Base-by-base conservation (phyloP, 2,113 vertebrate genomes). In the Odocoileus hemionus region DNA sequence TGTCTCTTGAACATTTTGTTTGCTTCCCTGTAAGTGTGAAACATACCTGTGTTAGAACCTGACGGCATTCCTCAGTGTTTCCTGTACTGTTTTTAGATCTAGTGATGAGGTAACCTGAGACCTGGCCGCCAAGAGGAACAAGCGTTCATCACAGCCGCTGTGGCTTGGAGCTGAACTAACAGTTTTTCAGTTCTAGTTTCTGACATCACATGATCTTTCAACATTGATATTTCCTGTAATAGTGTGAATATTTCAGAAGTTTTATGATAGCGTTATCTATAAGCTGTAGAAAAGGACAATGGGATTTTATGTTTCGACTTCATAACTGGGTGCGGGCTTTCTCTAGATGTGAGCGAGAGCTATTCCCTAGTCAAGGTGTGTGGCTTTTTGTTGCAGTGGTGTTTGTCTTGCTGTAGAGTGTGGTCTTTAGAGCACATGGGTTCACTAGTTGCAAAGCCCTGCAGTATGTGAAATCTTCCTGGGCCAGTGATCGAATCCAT, bases 221-320 rank as follows among this genome's bases (percentile, higher is more conserved):
- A 43, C 21, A 94, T 61, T 97, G 93, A 14, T 95, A 33, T 83
- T 28, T 90, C 45, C 97, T 36, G 94, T 45, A 91, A 94, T 86
- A 78, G 96, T 36, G 17, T 82, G 50, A 52, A 39, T 94, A 79
- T 96, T 96, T 91, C 74, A 15, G 45, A 67, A 70, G 57, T 86
- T 80, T 94, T 43, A 86, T 23, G 85, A 64, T 26, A 97, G n/a
- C n/a, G 89, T 11, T 45, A 61, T 13, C 89, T 96, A 12, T 33
- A 96, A 86, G 84, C 61, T 95, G 14, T 87, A 97, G 95, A 82
- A 92, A 78, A 70, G 76, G 79, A 96, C 14, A 84, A 91, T 2
- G 43, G 79, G 45, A 98, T 92, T 64, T 87, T n/a, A 60, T 90
- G 78, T 94, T 98, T 97, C 6, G 26, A 25, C n/a, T 70, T 36